Conservation (phyloP, 2,113 vertebrate genomes). For the Acanthochromis polyacanthus region DNA sequence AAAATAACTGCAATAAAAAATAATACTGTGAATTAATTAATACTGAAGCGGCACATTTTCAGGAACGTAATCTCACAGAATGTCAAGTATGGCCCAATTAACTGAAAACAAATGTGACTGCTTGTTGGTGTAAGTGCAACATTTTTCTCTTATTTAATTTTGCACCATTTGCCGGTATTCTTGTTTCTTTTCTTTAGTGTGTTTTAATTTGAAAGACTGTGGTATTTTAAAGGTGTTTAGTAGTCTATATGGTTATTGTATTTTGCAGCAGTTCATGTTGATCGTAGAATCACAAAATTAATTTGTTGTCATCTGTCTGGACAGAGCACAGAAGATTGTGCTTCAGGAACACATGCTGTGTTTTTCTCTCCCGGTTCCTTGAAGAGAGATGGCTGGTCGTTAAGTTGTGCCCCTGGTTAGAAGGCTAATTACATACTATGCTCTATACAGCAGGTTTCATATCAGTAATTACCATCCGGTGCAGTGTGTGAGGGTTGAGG, state of each 20-base stretch:
- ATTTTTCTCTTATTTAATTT: neutral
- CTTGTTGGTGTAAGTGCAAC: neutral
- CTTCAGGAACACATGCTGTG: slow-evolving; percentile 6
- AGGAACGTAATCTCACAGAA: neutral
- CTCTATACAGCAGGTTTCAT: slow-evolving; percentile 62
- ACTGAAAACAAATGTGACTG: neutral
- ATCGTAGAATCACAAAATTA: neutral
- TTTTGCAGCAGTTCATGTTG: neutral
- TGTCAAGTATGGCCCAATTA: neutral
- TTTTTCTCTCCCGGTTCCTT: slow-evolving; percentile 48
- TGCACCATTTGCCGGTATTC: neutral
- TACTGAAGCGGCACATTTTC: neutral
- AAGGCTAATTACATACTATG: slow-evolving; percentile 70
- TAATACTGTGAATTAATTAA: neutral
- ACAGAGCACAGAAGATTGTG: slow-evolving; percentile 22
- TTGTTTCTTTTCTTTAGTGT: neutral
- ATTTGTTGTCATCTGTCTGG: slow-evolving; percentile 7
- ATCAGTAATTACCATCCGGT: slow-evolving; percentile 71
- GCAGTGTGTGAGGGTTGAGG: slow-evolving; percentile 46
- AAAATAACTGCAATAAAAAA: neutral
- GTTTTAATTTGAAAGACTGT: neutral
- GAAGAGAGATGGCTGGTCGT: slow-evolving; percentile 50
- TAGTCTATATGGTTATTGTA: neutral
- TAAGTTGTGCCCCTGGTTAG: slow-evolving; percentile 54
- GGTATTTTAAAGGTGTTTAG: neutral